A percentile compares a stretch with the other conserved stretches of the same genome.
These are phyloP conservation scores for Ceyx cyanopectus DNA, from an alignment of 2,113 vertebrate species.

Conservation along the genomic window DNA sequence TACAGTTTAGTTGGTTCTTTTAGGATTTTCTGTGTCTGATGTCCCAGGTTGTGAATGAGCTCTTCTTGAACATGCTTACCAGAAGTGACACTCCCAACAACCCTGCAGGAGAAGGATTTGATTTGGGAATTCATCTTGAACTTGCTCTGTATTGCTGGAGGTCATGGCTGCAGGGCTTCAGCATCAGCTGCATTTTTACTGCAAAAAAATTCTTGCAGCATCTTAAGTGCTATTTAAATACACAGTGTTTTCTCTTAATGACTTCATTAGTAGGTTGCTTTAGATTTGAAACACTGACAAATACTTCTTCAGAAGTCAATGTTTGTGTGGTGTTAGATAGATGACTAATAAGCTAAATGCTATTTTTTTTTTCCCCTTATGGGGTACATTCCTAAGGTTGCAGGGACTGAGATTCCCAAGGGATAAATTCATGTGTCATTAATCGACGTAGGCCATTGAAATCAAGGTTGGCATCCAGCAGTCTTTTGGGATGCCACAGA, in stretches of 20 bases:
- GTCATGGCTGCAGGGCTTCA: background rate
- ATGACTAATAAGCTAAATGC: background rate
- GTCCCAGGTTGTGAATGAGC: background rate
- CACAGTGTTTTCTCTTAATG: background rate
- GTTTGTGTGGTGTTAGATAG: background rate
- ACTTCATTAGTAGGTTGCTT: background rate
- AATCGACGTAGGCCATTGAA: background rate
- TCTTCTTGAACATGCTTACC: background rate
- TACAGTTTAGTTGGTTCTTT: background rate
- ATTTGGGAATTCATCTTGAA: background rate
- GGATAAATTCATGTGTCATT: background rate
- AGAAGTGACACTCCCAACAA: background rate
- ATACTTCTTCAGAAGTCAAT: background rate
- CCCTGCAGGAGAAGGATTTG: background rate
- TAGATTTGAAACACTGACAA: background rate
- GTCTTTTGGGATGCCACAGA: background rate
- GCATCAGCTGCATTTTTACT: background rate
- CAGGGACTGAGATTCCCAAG: background rate
- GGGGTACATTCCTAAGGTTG: background rate
- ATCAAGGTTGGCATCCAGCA: background rate
- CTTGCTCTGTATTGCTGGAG: background rate
- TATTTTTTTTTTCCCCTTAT: background rate
- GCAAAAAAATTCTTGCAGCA: background rate
- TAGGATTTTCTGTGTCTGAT: background rate
- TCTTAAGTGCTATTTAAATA: background rate